Percentiles rank a stretch among this genome's conserved stretches.
Evolutionary conservation across 23 tunicate genomes (phyloP).

Genomic region (Halocynthia aurantium): DNA sequence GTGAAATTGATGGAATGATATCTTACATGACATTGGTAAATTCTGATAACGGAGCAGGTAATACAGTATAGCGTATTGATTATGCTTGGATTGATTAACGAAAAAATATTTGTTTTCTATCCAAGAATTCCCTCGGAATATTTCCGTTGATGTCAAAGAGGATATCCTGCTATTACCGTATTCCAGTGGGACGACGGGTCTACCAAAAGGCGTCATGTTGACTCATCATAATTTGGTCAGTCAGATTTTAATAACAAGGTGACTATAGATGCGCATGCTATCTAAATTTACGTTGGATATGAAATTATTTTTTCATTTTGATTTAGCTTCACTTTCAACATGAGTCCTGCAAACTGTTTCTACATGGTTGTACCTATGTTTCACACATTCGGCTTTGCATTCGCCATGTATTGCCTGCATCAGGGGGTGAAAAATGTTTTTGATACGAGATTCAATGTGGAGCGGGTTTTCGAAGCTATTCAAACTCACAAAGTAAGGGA

Average conservation of each 20-base stretch:
- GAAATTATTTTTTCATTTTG: neutral
- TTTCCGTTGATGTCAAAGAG: slow-evolving; percentile 13
- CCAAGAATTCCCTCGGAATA: slow-evolving; percentile 24
- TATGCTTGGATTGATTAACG: neutral
- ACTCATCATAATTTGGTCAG: slow-evolving; percentile 32
- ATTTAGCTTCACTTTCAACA: too few relatives aligned
- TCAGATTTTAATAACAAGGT: slow-evolving; percentile 5
- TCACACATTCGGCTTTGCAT: slow-evolving; percentile 46
- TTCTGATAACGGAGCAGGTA: slow-evolving; percentile 17
- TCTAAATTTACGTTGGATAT: neutral
- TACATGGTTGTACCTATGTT: slow-evolving; percentile 57
- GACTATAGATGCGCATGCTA: neutral
- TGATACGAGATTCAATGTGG: slow-evolving; percentile 38
- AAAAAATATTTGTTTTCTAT: neutral
- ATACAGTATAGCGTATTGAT: neutral
- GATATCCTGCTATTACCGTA: slow-evolving; percentile 25
- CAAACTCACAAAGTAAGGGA: slow-evolving; percentile 39
- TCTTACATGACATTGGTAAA: slow-evolving; percentile 17
- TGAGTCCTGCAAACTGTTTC: neutral
- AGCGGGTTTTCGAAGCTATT: slow-evolving; percentile 31
- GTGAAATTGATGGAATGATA: slow-evolving; percentile 8
- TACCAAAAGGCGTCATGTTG: slow-evolving; percentile 74
- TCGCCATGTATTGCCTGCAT: slow-evolving; percentile 6
- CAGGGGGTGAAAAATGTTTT: slow-evolving; percentile 42
- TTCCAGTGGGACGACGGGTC: slow-evolving; percentile 73